These are phyloP conservation scores for Brachionus koreanus DNA, from an alignment of 1,140 invertebrate genomes.

Conservation along the genomic window DNA sequence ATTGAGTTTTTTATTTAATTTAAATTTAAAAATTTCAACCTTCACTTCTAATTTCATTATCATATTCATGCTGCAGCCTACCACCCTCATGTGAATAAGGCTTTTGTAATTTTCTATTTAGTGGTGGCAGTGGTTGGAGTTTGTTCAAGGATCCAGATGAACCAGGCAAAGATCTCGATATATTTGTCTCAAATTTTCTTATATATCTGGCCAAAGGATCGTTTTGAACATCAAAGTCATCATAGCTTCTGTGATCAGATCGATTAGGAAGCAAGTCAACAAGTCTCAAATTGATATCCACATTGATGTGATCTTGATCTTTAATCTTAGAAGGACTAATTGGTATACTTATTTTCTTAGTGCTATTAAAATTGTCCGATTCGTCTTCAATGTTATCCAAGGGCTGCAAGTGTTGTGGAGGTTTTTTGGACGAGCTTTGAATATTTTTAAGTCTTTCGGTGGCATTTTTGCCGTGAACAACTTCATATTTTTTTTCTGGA, in stretches of 20 bases:
- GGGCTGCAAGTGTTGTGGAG: constrained; percentile 3
- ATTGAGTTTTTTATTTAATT: not conserved
- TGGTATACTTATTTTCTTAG: constrained; percentile 18
- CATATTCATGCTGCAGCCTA: constrained; percentile 12
- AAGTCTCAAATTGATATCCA: constrained; percentile 32
- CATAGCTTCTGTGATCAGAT: constrained; percentile 21
- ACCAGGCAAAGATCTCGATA: constrained; percentile 36
- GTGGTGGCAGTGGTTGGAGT: not conserved
- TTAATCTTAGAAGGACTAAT: not conserved
- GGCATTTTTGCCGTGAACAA: constrained; percentile 39
- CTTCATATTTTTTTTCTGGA: constrained; percentile 44
- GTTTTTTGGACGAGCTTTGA: not conserved
- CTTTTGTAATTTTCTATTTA: constrained; percentile 23
- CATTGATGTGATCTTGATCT: constrained; percentile 38
- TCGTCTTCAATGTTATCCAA: constrained; percentile 5
- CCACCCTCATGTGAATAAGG: constrained; percentile 27
- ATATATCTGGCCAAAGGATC: constrained; percentile 35
- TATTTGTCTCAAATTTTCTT: constrained; percentile 28
- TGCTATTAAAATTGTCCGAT: not conserved
- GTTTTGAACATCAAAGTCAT: constrained; percentile 39
- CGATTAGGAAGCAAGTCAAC: constrained; percentile 23
- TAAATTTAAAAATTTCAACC: not conserved
- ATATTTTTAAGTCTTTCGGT: not conserved
- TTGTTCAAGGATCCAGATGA: constrained; percentile 33
- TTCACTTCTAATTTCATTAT: constrained; percentile 25